These are phyloP conservation scores for Caenorhabditis uteleia DNA, from an alignment of 2,888 invertebrate species.

Conservation along the genomic window DNA sequence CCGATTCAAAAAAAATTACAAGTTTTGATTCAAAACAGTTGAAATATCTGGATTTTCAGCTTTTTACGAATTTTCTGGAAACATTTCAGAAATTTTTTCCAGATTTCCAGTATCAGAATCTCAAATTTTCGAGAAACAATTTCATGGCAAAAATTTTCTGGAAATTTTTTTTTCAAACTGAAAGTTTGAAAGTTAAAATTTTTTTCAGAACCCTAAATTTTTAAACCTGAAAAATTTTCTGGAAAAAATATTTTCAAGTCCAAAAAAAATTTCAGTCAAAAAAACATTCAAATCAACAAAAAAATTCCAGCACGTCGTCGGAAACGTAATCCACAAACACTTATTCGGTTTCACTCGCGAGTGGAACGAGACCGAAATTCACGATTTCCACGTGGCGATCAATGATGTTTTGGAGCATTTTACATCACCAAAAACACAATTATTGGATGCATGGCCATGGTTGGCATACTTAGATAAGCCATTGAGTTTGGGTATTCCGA, in stretches of 20 bases:
- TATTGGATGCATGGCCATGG: conserved; percentile 44
- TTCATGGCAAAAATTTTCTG: no score
- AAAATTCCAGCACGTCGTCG: conserved; percentile 41
- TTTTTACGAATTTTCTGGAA: no score
- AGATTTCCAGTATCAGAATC: no score
- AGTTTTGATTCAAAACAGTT: no score
- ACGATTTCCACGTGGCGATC: conserved; percentile 41
- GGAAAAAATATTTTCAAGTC: background rate
- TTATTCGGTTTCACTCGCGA: conserved; percentile 44
- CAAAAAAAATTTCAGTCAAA: no score
- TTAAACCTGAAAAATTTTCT: background rate
- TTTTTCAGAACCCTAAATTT: background rate
- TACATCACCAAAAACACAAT: conserved; percentile 43
- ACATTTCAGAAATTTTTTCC: no score
- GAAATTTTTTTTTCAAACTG: no score
- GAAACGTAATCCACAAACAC: conserved; percentile 48
- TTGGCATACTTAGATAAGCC: conserved; percentile 42
- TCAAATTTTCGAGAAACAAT: no score
- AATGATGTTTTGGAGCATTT: conserved; percentile 44
- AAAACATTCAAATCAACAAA: no score
- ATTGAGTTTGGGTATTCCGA: conserved; percentile 34
- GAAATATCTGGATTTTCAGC: no score
- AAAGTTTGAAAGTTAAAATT: no score
- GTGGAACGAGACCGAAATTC: conserved; percentile 43
- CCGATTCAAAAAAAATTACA: no score